Percentiles rank a stretch among this genome's conserved stretches.
phyloP scores from a whole-genome alignment of 2,113 vertebrate species.

The Sisor rabdophorus region DNA sequence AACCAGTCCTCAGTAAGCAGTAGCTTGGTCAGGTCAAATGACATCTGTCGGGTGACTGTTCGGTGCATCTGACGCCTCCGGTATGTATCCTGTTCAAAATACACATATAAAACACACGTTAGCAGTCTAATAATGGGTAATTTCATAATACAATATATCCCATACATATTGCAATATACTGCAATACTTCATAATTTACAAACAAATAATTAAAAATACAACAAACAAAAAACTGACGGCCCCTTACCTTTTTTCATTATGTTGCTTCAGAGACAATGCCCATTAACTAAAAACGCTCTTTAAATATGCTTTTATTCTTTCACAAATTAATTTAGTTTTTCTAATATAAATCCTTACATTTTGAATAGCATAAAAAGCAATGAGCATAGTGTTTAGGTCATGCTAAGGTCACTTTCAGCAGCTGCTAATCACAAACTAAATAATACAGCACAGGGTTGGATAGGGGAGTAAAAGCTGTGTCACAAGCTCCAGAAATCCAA shows the following conservation, averaged over 20 bases:
- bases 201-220: too few species aligned
- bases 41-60: constrained; percentile 92
- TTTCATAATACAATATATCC: too few species aligned
- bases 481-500: constrained; percentile 57
- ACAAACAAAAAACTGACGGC: too few species aligned
- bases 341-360: background rate
- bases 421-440: background rate
- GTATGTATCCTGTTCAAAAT: constrained; percentile 83
- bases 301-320: too few species aligned
- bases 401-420: background rate
- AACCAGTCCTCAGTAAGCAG: constrained; percentile 98
- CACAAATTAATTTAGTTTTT: too few species aligned
- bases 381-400: background rate
- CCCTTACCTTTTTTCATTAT: too few species aligned
- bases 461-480: constrained; percentile 58
- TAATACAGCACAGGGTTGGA: constrained; percentile 30
- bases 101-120: constrained; percentile 19
- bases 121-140: background rate
- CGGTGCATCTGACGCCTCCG: constrained; percentile 91
- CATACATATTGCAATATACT: too few species aligned
- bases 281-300: too few species aligned
- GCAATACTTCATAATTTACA: too few species aligned
- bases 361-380: background rate
- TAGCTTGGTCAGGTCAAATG: constrained; percentile 94
- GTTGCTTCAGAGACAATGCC: too few species aligned